A percentile compares a stretch with the other conserved stretches of the same genome.
phyloP scores from a whole-genome alignment of 2,113 vertebrate genomes.

The Phalacrocorax brasilianus region DNA sequence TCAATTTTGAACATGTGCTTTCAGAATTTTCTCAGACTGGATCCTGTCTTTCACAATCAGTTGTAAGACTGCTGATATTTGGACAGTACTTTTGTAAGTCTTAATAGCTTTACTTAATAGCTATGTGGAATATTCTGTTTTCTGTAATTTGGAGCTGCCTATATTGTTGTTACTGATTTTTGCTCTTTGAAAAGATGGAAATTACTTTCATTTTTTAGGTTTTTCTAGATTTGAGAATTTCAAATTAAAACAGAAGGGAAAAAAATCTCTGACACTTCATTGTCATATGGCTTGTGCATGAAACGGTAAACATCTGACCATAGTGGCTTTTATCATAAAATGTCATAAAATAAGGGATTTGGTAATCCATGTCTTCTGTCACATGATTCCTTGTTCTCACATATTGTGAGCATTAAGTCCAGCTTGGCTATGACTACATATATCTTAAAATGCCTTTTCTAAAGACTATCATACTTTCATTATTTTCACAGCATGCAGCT shows the following conservation, averaged over 20 bases:
- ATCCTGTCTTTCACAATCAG: neutral
- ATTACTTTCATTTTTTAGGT: neutral
- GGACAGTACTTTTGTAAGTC: neutral
- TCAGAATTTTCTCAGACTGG: neutral
- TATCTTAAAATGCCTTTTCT: neutral
- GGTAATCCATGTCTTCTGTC: neutral
- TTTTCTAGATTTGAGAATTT: neutral
- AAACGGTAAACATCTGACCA: neutral
- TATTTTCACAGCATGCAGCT: neutral
- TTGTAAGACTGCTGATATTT: neutral
- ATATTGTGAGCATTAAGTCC: neutral
- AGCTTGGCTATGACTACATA: neutral
- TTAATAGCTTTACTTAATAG: neutral
- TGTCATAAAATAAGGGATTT: neutral
- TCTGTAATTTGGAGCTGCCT: neutral
- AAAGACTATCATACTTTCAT: neutral
- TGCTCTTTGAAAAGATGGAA: neutral
- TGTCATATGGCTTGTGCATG: neutral
- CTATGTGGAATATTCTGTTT: neutral
- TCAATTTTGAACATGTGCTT: neutral
- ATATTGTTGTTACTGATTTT: neutral
- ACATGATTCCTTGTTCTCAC: neutral
- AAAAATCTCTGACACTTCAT: neutral
- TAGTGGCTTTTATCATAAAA: neutral
- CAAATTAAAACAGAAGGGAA: neutral